Evolutionary conservation across 2,888 invertebrate genomes (phyloP).

Genomic region (Trachelus stipa): DNA sequence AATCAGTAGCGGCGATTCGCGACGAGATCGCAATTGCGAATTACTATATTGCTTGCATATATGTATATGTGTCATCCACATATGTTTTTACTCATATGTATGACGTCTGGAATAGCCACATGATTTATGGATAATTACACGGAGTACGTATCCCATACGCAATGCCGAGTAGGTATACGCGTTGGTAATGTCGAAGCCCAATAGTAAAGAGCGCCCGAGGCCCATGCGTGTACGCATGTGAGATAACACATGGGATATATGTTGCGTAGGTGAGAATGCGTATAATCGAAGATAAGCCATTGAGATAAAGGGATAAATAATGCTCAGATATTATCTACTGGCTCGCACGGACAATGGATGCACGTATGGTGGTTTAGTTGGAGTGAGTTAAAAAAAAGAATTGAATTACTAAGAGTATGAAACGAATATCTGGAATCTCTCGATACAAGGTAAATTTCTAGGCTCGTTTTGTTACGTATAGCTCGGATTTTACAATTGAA

Average conservation of each 20-base stretch:
- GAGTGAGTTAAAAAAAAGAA: not conserved
- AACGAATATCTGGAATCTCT: too few species aligned
- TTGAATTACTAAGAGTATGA: not conserved
- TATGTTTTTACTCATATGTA: not conserved
- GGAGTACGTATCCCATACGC: not conserved
- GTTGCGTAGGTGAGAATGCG: constrained; percentile 23
- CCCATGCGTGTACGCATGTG: not conserved
- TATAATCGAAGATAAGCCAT: constrained; percentile 21
- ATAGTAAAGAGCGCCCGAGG: not conserved
- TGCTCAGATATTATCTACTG: constrained; percentile 20
- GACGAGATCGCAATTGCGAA: not conserved
- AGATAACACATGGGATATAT: not conserved
- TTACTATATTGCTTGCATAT: not conserved
- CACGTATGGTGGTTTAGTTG: constrained; percentile 16
- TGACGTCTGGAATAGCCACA: not conserved
- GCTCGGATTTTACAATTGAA: constrained; percentile 32
- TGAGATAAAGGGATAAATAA: constrained; percentile 26
- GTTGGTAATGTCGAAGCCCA: not conserved
- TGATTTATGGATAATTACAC: not conserved
- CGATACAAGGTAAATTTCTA: not conserved
- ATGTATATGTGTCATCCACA: not conserved
- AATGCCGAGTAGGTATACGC: not conserved
- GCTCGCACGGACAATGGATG: constrained; percentile 21
- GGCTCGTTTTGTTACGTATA: not conserved
- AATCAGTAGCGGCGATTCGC: not conserved